These are phyloP conservation scores for Formica aserva DNA, from an alignment of 2,888 invertebrate species.

Conservation along the genomic window DNA sequence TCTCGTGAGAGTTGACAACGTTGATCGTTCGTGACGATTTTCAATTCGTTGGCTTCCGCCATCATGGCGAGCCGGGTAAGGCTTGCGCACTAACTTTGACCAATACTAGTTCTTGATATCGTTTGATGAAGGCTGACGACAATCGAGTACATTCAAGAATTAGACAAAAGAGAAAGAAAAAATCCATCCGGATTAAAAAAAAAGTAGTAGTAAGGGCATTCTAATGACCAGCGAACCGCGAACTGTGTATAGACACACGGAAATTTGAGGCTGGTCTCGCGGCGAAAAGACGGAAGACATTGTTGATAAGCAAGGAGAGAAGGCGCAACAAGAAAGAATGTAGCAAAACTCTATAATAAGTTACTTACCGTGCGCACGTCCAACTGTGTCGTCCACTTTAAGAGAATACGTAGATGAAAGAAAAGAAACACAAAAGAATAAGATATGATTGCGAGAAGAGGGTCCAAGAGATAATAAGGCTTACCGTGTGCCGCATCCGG, in stretches of 20 bases:
- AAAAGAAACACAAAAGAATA: conserved; percentile 54
- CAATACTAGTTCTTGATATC: conserved; percentile 58
- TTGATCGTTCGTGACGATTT: conserved; percentile 48
- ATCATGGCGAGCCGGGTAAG: conserved; percentile 16
- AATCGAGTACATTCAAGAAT: conserved; percentile 68
- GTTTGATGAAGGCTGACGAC: conserved; percentile 68
- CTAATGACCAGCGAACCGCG: conserved; percentile 41
- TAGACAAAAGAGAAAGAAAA: conserved; percentile 12
- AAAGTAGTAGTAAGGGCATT: conserved; percentile 63
- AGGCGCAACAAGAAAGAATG: conserved; percentile 59
- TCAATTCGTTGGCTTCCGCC: conserved; percentile 62
- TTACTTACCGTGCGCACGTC: conserved; percentile 80
- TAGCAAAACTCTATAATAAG: conserved; percentile 73
- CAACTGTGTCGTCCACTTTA: conserved; percentile 81
- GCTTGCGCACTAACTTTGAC: conserved; percentile 54
- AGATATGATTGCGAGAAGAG: conserved; percentile 75
- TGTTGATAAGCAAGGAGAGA: conserved; percentile 55
- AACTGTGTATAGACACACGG: conserved; percentile 7
- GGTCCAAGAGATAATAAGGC: conserved; percentile 76
- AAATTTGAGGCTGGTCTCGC: conserved; percentile 57
- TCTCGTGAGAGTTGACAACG: conserved; percentile 47
- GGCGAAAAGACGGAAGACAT: conserved; percentile 42
- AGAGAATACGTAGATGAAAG: conserved; percentile 70
- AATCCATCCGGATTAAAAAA: conserved; percentile 57
- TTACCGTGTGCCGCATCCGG: conserved; percentile 73